Evolutionary conservation across 2,888 invertebrate species (phyloP).

Genomic region (Omphaloscelis lunosa): DNA sequence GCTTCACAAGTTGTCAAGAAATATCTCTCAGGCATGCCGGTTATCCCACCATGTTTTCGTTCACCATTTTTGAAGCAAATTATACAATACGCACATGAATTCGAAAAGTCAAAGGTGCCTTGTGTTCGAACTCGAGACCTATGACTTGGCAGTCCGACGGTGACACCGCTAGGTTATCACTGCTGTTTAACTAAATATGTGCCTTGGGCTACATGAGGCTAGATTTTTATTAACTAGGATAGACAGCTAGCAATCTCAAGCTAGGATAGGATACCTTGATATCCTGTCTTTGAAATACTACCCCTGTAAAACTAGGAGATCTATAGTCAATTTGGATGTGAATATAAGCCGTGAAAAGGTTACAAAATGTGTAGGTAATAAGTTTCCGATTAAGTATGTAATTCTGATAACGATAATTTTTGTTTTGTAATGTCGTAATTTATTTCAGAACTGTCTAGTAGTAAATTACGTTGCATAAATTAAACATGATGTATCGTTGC

Average conservation of each 20-base stretch:
- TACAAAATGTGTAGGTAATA: background rate
- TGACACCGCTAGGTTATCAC: no score
- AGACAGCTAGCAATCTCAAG: background rate
- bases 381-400: slow-evolving; percentile 1
- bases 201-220: no score
- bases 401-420: slow-evolving; percentile 18
- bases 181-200: background rate
- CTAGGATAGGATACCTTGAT: background rate
- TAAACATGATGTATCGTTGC: slow-evolving; percentile 25
- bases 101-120: no score
- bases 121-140: no score
- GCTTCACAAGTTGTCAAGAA: no score
- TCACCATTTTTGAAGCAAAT: no score
- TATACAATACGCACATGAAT: no score
- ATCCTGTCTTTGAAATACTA: background rate
- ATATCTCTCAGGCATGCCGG: no score
- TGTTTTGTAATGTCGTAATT: slow-evolving; percentile 9
- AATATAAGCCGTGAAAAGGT: background rate
- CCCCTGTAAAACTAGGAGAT: background rate
- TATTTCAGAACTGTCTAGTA: slow-evolving; percentile 36
- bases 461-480: slow-evolving; percentile 20
- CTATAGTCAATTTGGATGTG: background rate
- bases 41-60: no score
- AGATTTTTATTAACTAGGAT: no score
- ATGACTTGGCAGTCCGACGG: no score